These are phyloP conservation scores for Rhinichthys klamathensis DNA, from an alignment of 2,113 vertebrate genomes.

Conservation along the genomic window DNA sequence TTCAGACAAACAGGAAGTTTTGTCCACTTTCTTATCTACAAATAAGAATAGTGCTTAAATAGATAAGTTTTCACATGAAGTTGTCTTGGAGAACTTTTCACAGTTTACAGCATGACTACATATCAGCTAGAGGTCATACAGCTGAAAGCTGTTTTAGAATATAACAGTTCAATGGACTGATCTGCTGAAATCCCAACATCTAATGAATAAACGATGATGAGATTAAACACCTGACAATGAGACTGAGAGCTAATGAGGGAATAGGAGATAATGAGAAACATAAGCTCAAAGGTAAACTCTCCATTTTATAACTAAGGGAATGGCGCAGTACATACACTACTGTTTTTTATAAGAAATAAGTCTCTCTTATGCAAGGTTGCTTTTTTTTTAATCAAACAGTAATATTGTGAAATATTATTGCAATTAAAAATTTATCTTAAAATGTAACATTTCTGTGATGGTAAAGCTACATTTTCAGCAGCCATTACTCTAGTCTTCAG, in stretches of 20 bases:
- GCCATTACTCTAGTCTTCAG: neutral
- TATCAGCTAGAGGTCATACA: neutral
- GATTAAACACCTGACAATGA: neutral
- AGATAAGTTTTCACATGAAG: neutral
- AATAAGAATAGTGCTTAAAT: neutral
- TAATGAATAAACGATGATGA: neutral
- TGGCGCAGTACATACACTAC: neutral
- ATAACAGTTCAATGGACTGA: neutral
- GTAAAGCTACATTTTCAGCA: too few relatives aligned
- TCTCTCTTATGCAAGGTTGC: neutral
- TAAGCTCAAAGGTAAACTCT: neutral
- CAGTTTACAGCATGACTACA: neutral
- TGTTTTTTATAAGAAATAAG: neutral
- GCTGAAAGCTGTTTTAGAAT: neutral
- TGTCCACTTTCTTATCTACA: neutral
- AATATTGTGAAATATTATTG: too few relatives aligned
- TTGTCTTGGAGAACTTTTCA: neutral
- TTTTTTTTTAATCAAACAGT: neutral
- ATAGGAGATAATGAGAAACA: neutral
- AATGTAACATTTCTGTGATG: too few relatives aligned
- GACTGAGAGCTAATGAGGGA: neutral
- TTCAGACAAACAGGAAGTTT: neutral
- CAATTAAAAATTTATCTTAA: too few relatives aligned
- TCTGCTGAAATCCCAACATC: neutral
- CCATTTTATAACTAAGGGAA: neutral